phyloP scores from a whole-genome alignment of 2,113 vertebrate species.

The Ivindomyrus marchei region DNA sequence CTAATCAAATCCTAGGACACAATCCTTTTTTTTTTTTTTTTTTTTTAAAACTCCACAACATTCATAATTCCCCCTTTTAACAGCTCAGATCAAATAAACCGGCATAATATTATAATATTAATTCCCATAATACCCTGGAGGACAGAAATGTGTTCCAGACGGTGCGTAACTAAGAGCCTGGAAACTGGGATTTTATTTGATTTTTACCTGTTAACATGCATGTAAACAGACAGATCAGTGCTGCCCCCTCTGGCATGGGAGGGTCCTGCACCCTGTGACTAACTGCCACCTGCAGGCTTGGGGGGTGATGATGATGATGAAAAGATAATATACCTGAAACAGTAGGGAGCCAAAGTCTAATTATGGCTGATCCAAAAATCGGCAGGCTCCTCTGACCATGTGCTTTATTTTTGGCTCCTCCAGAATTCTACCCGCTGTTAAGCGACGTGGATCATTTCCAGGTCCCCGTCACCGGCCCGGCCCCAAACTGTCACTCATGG shows the following conservation, averaged over 20 bases:
- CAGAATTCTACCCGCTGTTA: slow-evolving; percentile 31
- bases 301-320: neutral
- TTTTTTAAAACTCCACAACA: neutral
- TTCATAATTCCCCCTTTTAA: neutral
- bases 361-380: neutral
- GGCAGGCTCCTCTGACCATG: neutral
- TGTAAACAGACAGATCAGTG: neutral
- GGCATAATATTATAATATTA: neutral
- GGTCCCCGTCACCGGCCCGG: slow-evolving; percentile 48
- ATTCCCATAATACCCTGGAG: neutral
- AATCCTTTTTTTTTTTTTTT: neutral
- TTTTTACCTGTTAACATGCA: neutral
- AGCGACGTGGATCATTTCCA: slow-evolving; percentile 44
- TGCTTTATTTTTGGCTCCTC: slow-evolving; percentile 6
- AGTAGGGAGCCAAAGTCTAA: neutral
- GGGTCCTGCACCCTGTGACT: neutral
- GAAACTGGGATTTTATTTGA: neutral
- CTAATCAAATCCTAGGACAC: neutral
- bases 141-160: neutral
- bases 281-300: neutral
- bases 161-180: neutral
- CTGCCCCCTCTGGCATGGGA: neutral
- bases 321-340: neutral
- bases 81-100: neutral
- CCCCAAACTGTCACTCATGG: slow-evolving; percentile 60